Conservation (phyloP, 2,797 vertebrate genomes). For the Aldrovandia affinis region DNA sequence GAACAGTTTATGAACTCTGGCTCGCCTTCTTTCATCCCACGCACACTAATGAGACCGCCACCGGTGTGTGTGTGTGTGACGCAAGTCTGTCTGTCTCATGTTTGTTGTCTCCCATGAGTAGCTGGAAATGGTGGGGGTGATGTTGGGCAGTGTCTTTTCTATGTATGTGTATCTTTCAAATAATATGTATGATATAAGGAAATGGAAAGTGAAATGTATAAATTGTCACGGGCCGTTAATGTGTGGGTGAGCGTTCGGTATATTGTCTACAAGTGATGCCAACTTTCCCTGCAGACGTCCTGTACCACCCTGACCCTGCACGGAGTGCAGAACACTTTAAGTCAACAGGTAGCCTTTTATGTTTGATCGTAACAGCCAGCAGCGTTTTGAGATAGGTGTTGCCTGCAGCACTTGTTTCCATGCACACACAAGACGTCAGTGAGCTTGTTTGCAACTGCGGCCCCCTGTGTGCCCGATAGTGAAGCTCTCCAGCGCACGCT, state of each 20-base stretch:
- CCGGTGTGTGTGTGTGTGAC: constrained; percentile 5
- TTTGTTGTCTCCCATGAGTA: too few species aligned
- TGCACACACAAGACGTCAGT: neutral
- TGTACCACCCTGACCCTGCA: too few species aligned
- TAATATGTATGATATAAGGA: constrained; percentile 15
- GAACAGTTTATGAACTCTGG: neutral
- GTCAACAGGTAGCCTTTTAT: neutral
- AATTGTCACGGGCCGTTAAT: constrained; percentile 18
- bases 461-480: neutral
- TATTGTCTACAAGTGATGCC: too few species aligned
- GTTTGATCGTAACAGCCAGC: neutral
- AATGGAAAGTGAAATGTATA: constrained; percentile 27
- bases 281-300: too few species aligned
- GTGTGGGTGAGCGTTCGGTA: neutral
- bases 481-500: neutral
- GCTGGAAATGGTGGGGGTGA: neutral
- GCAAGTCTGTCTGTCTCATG: neutral
- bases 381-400: neutral
- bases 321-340: too few species aligned
- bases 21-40: neutral
- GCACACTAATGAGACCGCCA: neutral
- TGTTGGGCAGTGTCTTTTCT: neutral
- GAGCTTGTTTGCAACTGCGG: neutral
- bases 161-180: neutral
- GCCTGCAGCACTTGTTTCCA: neutral